Base-by-base conservation (phyloP, 2,797 vertebrate genomes). In the Staurois parvus region DNA sequence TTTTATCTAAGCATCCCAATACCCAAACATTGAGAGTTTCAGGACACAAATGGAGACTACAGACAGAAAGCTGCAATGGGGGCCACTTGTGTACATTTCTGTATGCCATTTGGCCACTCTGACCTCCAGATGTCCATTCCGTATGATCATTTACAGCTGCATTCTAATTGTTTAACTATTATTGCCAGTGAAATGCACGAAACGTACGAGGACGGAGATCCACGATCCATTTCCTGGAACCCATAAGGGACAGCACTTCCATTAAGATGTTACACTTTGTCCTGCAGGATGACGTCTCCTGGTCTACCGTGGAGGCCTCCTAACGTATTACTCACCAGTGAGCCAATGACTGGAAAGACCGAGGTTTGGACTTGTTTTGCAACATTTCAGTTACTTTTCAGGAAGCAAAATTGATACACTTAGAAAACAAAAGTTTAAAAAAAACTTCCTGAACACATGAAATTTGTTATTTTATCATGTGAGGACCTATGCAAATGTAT, bases 161-260 rank as follows among this genome's bases (percentile, higher is more conserved):
- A 1, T 28, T 81, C 19, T 81, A 72, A 72, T 72, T 72, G 78
- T 81, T 81, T 72, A 72, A 72, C 48, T 37, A 81, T 72, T 19
- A 81, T 40, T 72, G 79, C 68, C 79, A 81, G 56, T 72, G 72
- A 72, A 72, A 72, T 17, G 48, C 79, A 81, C 68, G 62, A 48
- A 37, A 37, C n/a, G 79, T 72, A n/a, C n/a, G 34, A 42, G 70
- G 52, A 59, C 3, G n/a, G 70, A 62, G 79, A 62, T 30, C 11
- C 32, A 52, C 34, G 68, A 81, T 72, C 5, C 28, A 72, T 72
- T 72, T 81, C 79, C 79, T 72, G 34, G 37, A 72, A 28, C 37
- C 70, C 37, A 42, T 42, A 17, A 4, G 70, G 70, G 70, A 72
- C 34, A 15, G 3, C 37, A 12, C 21, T 5, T 32, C 70, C 7